phyloP scores from a whole-genome alignment of 1,140 invertebrate genomes.

The Maniola jurtina region DNA sequence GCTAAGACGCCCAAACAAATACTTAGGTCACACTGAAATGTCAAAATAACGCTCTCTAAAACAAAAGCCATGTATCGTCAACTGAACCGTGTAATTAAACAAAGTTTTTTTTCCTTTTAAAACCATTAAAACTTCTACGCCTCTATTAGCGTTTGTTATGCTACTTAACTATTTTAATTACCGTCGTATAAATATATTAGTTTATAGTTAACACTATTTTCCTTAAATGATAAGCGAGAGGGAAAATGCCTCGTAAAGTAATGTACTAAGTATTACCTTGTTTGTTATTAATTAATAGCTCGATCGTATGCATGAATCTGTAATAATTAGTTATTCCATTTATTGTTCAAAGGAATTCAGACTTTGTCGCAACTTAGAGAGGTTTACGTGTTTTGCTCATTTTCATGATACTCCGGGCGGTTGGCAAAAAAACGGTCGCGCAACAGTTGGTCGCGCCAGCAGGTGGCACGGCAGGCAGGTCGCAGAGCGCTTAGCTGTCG shows the following conservation, averaged over 20 bases:
- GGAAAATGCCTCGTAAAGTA: constrained; percentile 37
- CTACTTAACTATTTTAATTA: constrained; percentile 35
- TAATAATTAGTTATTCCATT: neutral
- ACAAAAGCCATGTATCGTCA: constrained; percentile 26
- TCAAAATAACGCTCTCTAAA: constrained; percentile 21
- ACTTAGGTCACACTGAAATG: constrained; percentile 29
- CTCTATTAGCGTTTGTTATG: constrained; percentile 28
- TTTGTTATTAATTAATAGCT: constrained; percentile 31
- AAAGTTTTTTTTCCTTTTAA: constrained; percentile 28
- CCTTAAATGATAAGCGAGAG: constrained; percentile 58
- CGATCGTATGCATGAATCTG: constrained; percentile 14
- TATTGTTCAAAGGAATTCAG: constrained; percentile 14
- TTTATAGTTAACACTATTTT: constrained; percentile 42
- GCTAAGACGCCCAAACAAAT: constrained; percentile 11
- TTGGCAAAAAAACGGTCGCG: constrained; percentile 74
- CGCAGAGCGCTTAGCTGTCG: constrained; percentile 40
- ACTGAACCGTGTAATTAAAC: constrained; percentile 31
- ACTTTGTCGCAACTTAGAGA: neutral
- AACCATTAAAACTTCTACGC: constrained; percentile 24
- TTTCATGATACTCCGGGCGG: constrained; percentile 57
- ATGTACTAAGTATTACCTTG: constrained; percentile 21
- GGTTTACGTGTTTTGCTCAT: constrained; percentile 50
- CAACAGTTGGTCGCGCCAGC: constrained; percentile 73
- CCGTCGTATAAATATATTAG: constrained; percentile 30
- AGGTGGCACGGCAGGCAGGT: constrained; percentile 75